Conservation (phyloP, 2,888 invertebrate genomes). For the Calameuta idolon region DNA sequence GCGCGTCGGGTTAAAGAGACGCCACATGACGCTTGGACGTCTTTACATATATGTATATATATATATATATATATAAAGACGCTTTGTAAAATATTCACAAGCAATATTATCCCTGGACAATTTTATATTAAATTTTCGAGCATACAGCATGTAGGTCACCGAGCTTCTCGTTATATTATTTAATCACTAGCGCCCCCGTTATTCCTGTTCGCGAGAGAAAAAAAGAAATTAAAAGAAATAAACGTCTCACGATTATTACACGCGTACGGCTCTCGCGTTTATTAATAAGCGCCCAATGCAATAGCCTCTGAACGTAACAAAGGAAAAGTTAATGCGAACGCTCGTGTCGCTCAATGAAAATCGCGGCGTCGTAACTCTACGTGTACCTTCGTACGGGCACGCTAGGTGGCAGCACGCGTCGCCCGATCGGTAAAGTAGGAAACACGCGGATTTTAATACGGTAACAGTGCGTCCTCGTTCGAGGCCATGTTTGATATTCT, state of each 20-base stretch:
- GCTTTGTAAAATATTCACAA: too few relatives aligned
- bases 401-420: neutral
- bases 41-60: too few relatives aligned
- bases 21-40: too few relatives aligned
- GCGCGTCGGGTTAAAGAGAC: neutral
- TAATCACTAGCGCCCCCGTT: neutral
- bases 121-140: neutral
- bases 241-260: neutral
- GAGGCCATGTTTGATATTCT: slow-evolving; percentile 58
- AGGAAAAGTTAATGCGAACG: neutral
- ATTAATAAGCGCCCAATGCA: neutral
- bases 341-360: neutral
- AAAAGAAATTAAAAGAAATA: neutral
- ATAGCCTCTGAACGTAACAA: neutral
- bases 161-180: neutral
- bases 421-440: neutral
- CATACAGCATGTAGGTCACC: neutral
- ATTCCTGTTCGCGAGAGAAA: neutral
- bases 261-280: too few relatives aligned
- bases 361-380: neutral
- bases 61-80: too few relatives aligned
- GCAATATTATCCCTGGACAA: neutral
- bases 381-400: neutral
- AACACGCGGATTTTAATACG: neutral
- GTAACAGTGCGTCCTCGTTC: slow-evolving; percentile 17